phyloP scores from a whole-genome alignment of 2,888 invertebrate species.

The Caradrina kadenii region DNA sequence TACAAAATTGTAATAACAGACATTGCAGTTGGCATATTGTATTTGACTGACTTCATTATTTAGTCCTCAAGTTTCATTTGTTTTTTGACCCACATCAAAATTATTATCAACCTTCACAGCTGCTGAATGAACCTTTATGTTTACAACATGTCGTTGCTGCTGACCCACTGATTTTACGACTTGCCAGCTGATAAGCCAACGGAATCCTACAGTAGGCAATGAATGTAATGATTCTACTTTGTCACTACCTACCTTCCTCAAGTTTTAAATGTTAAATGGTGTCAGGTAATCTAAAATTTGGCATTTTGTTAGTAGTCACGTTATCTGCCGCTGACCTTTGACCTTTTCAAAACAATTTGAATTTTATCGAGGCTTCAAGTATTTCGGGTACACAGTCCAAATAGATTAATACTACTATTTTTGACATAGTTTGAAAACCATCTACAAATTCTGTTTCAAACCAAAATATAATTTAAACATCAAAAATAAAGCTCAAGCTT shows the following conservation, averaged over 20 bases:
- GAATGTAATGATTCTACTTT: neutral
- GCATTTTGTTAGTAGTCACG: neutral
- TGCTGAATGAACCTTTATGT: conserved; percentile 6
- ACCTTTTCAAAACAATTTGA: neutral
- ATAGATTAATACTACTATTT: neutral
- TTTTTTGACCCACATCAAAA: neutral
- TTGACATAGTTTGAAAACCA: neutral
- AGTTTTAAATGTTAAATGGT: neutral
- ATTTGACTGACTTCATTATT: no score
- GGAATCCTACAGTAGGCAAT: neutral
- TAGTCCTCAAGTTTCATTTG: neutral
- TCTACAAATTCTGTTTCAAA: neutral
- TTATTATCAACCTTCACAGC: conserved; percentile 9
- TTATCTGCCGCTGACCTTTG: neutral
- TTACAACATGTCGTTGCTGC: conserved; percentile 1
- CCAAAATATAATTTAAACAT: neutral
- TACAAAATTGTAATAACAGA: no score
- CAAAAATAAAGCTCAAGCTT: neutral
- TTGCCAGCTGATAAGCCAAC: conserved; percentile 22
- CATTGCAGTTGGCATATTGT: no score
- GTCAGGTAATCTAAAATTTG: neutral
- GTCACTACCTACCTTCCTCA: neutral
- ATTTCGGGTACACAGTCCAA: neutral
- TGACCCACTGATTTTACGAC: conserved; percentile 32
- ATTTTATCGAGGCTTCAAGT: neutral